phyloP scores from a whole-genome alignment of 2,888 invertebrate species.

The Rhabditoides inermis region DNA sequence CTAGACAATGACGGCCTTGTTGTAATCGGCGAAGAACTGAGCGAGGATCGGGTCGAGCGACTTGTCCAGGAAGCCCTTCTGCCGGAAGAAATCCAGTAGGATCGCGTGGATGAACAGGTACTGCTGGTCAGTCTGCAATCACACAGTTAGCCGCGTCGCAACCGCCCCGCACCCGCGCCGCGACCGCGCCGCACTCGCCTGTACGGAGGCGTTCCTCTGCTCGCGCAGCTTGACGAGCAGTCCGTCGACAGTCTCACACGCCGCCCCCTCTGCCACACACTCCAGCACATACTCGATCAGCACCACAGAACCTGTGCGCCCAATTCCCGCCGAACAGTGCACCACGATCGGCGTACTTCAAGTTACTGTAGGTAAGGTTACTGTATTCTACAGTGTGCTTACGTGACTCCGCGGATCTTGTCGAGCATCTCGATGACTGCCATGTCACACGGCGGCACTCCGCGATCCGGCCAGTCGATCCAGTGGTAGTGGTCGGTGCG shows the following conservation, averaged over 20 bases:
- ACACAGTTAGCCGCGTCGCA: too few relatives aligned
- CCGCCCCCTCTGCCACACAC: constrained; percentile 10
- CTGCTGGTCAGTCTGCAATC: too few relatives aligned
- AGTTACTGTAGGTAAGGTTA: too few relatives aligned
- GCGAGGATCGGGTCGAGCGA: too few relatives aligned
- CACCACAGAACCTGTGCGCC: constrained; percentile 25
- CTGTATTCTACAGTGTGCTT: too few relatives aligned
- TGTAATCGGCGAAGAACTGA: too few relatives aligned
- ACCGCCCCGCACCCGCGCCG: too few relatives aligned
- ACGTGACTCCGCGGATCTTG: constrained; percentile 10
- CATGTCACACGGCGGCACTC: constrained; percentile 19
- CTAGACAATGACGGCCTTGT: too few relatives aligned
- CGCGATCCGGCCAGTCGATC: constrained; percentile 30
- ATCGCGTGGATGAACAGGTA: too few relatives aligned
- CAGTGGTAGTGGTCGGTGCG: constrained; percentile 22
- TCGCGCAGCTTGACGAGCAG: constrained; percentile 22
- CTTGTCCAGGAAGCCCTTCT: too few relatives aligned
- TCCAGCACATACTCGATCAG: constrained; percentile 28
- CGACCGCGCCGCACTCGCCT: too few relatives aligned
- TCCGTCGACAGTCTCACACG: constrained; percentile 15
- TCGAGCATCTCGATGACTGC: constrained; percentile 18
- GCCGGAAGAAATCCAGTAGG: too few relatives aligned
- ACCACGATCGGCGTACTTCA: constrained; percentile 20
- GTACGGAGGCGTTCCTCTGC: constrained; percentile 24
- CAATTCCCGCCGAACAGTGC: constrained; percentile 31